Base-by-base conservation (phyloP, 2,113 vertebrate species). In the Petaurus breviceps region DNA sequence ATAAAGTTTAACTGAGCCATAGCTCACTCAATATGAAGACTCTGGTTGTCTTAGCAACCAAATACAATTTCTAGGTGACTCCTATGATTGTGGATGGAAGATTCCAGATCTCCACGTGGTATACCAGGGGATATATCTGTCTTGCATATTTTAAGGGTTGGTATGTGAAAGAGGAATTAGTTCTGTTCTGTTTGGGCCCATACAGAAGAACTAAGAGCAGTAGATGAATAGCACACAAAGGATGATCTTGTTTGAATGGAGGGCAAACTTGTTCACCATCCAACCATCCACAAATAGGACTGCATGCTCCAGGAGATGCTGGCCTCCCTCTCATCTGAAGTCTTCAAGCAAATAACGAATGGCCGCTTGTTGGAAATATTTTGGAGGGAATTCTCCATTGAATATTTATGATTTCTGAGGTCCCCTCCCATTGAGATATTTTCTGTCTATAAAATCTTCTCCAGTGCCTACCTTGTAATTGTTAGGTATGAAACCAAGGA, bases 21-120 rank as follows among this genome's bases (percentile, higher is more conserved):
- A 84, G 37, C n/a, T 84, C 68, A 84, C n/a, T 84, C n/a, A 84
- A 1, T 43, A 37, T 84, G 68, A 43, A 84, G n/a, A 6, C 43
- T 84, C 22, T 43, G 16, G 43, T 61, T 53, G 11, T 89, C 50
- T 93, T 52, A 26, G 23, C 28, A 96, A 95, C 77, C 55, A 89
- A 95, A 43, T 95, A 24, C 95, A 94, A 94, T 92, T 89, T 52
- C 37, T n/a, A 96, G 11, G 14, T 84, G 7, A 2, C 8, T 31
- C 37, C 0, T 92, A 4, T 68, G 31, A 84, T 84, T 92, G 46
- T 19, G 92, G 0, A 77, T 47, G 47, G 9, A 37, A 91, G 24
- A 94, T 96, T 94, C 68, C 93, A 51, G 1, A 77, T 92, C 22
- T 0, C 0, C 94, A 77, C 84, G 89, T 47, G 4, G 53, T 0